Evolutionary conservation across 2,113 vertebrate species (phyloP).

Genomic region (Forbesichthys papilliferus): DNA sequence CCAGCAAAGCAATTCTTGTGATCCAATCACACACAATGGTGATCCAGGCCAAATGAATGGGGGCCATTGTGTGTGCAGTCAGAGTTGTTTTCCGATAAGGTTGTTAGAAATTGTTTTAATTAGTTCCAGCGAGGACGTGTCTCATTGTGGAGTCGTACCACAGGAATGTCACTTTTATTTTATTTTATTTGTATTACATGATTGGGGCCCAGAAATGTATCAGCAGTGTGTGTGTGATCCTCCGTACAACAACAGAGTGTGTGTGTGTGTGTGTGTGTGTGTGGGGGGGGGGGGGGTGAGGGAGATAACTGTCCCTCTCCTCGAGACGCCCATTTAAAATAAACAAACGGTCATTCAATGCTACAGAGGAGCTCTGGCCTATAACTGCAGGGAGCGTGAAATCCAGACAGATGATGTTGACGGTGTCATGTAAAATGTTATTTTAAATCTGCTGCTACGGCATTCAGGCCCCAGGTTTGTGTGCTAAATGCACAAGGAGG

Average conservation of each 20-base stretch:
- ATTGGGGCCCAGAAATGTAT: conserved; percentile 86
- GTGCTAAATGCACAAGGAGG: conserved; percentile 13
- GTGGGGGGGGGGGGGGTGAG: conserved; percentile 1
- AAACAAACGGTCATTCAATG: conserved; percentile 93
- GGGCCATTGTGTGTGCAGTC: conserved; percentile 61
- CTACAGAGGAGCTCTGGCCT: conserved; percentile 77
- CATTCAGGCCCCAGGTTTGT: conserved; percentile 20
- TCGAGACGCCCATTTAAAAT: conserved; percentile 77
- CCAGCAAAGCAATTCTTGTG: conserved; percentile 78
- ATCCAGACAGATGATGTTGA: conserved; percentile 68
- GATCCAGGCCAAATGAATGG: conserved; percentile 76
- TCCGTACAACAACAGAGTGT: conserved; percentile 82
- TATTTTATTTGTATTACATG: conserved; percentile 87
- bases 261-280: conserved; percentile 14
- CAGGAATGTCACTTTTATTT: conserved; percentile 88
- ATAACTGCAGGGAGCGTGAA: conserved; percentile 76
- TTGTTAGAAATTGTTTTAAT: conserved; percentile 92
- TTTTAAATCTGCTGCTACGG: conserved; percentile 49
- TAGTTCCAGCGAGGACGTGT: conserved; percentile 83
- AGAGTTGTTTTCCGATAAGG: conserved; percentile 84
- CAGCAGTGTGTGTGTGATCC: conserved; percentile 84
- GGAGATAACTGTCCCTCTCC: conserved; percentile 81
- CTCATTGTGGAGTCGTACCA: conserved; percentile 75
- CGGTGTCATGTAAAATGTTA: conserved; percentile 63
- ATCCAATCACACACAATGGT: conserved; percentile 69